These are phyloP conservation scores for Penaeus vannamei DNA, from an alignment of 1,140 invertebrate species.

Conservation along the genomic window DNA sequence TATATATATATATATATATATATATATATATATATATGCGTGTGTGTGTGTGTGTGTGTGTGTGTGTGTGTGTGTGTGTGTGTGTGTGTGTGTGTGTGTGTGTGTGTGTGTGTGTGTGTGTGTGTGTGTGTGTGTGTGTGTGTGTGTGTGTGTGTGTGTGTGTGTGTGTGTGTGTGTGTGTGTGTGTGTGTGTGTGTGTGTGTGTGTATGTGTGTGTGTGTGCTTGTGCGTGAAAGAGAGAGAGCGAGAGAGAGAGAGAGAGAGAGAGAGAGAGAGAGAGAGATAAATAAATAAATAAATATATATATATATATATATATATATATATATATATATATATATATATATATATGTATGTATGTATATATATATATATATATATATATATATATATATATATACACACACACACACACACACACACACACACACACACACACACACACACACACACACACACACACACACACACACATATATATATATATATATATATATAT, in stretches of 20 bases:
- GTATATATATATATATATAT: constrained; percentile 41
- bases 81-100: background rate
- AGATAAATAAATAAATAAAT: constrained; percentile 12
- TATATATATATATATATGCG: background rate
- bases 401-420: background rate
- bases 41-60: background rate
- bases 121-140: background rate
- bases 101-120: background rate
- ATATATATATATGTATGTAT: constrained; percentile 44
- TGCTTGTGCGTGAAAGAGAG: background rate
- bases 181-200: constrained; percentile 10
- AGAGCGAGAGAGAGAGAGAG: background rate
- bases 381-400: constrained; percentile 9
- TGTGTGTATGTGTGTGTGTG: background rate
- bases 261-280: background rate
- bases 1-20: background rate
- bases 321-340: constrained; percentile 50
- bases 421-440: constrained; percentile 5
- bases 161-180: constrained; percentile 32
- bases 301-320: constrained; percentile 44
- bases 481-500: background rate
- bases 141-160: constrained; percentile 30
- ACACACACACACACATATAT: background rate
- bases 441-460: background rate
- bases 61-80: background rate